A percentile compares a stretch with the other conserved stretches of the same genome.
Conservation (phyloP, 2,888 invertebrate genomes). For the Trachelus troglodyta region DNA sequence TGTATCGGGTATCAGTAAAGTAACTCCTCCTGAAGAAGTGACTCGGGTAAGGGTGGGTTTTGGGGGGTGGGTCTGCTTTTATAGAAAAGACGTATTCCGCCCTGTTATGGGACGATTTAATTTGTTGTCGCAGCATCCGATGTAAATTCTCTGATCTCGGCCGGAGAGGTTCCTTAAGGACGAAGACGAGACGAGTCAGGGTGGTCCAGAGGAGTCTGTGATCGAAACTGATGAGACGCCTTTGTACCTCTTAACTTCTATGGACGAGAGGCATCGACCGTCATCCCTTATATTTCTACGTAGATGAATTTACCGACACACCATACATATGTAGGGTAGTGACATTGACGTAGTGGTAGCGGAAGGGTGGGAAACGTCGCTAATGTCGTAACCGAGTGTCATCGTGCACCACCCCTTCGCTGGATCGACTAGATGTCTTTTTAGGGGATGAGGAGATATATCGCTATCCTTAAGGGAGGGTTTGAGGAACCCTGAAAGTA, state of each 20-base stretch:
- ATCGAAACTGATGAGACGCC: not conserved
- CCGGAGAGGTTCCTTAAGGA: not conserved
- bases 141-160: constrained; percentile 9
- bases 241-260: not conserved
- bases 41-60: not conserved
- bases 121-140: constrained; percentile 15
- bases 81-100: constrained; percentile 2
- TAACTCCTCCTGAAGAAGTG: not conserved
- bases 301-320: not conserved
- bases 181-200: not conserved
- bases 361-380: constrained; percentile 49
- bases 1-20: constrained; percentile 2
- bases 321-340: constrained; percentile 11
- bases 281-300: not conserved
- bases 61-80: not conserved
- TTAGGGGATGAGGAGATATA: not conserved
- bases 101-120: constrained; percentile 18
- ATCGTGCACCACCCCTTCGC: constrained; percentile 43
- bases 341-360: constrained; percentile 56
- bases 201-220: not conserved
- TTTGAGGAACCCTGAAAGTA: not conserved
- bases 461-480: not conserved
- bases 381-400: constrained; percentile 59
- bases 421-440: constrained; percentile 25
- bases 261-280: not conserved